These are phyloP conservation scores for Pantherophis guttatus DNA, from an alignment of 2,113 vertebrate genomes.

Conservation along the genomic window DNA sequence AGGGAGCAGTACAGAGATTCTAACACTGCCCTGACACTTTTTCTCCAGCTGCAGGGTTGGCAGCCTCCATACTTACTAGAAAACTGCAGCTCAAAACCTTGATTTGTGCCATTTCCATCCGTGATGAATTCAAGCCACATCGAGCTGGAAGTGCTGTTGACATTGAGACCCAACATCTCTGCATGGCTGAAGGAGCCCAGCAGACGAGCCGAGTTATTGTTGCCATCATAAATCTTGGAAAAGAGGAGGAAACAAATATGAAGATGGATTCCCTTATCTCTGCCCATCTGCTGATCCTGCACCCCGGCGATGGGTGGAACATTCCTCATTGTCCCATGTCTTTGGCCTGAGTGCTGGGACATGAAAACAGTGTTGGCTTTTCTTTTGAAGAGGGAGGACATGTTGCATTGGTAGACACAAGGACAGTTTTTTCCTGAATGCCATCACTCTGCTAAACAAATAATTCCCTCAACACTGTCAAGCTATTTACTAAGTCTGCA, in stretches of 20 bases:
- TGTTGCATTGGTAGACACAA: neutral
- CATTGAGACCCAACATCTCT: slow-evolving; percentile 81
- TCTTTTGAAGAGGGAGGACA: neutral
- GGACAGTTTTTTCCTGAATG: no score
- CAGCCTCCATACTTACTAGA: slow-evolving; percentile 78
- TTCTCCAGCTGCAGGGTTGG: neutral
- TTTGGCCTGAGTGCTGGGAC: neutral
- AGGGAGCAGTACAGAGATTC: neutral
- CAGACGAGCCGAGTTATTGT: slow-evolving; percentile 84
- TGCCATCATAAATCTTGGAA: slow-evolving; percentile 91
- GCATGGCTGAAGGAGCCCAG: slow-evolving; percentile 85
- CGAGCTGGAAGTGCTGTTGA: slow-evolving; percentile 96
- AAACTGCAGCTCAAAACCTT: slow-evolving; percentile 94
- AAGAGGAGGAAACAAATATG: neutral
- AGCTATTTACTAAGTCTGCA: no score
- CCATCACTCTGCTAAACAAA: no score
- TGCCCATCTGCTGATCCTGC: neutral
- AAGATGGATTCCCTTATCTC: neutral
- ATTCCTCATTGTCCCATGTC: neutral
- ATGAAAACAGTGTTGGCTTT: neutral
- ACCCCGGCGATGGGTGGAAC: neutral
- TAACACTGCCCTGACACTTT: neutral
- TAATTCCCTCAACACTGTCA: no score
- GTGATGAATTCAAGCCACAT: slow-evolving; percentile 96
- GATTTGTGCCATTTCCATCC: slow-evolving; percentile 86